Base-by-base conservation (phyloP, 2,797 vertebrate species). In the Rhinoraja longicauda region DNA sequence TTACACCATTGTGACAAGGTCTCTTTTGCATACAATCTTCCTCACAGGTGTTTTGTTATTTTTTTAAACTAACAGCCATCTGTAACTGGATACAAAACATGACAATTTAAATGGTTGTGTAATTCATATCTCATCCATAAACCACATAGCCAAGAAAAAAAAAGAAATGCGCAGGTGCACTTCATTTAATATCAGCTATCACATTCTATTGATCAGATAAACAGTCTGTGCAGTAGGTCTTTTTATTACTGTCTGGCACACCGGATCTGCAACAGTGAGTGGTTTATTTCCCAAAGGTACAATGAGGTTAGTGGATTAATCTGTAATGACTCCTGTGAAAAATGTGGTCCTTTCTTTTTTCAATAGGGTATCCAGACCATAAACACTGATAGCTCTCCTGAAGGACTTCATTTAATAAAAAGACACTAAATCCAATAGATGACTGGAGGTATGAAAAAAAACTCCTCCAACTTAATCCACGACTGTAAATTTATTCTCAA, bases 341-440 rank as follows among this genome's bases (percentile, higher is more conserved):
- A 75, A 75, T 57, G 90, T 91, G 62, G 67, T 75, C 39, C 64
- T 92, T 91, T 45, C 70, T 67, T 91, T 92, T 90, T 92, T 53
- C 90, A 92, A 29, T 75, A 75, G 70, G 39, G 36, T 29, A 92
- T 92, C 72, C n/a, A 91, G 12, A 53, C 36, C 36, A 91, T 73
- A 91, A 91, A 73, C 88, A 90, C 88, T 70, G 32, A 72, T 73
- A 45, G 67, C 36, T 73, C 67, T 92, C 26, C 45, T 75, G 70
- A 72, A 92, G 45, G 90, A 92, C 15, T 92, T 92, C 45, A 92
- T 92, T 92, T 75, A 75, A 92, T 92, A 92, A 92, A 92, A 92
- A 92, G 70, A n/a, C 45, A 92, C 70, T 75, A 92, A 92, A 92
- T 57, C 45, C 4, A 26, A 92, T 75, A 57, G 70, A 75, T 17